Percentiles rank a stretch among this genome's conserved stretches.
phyloP scores from a whole-genome alignment of 1,140 invertebrate species.

The Hypothenemus hampei region DNA sequence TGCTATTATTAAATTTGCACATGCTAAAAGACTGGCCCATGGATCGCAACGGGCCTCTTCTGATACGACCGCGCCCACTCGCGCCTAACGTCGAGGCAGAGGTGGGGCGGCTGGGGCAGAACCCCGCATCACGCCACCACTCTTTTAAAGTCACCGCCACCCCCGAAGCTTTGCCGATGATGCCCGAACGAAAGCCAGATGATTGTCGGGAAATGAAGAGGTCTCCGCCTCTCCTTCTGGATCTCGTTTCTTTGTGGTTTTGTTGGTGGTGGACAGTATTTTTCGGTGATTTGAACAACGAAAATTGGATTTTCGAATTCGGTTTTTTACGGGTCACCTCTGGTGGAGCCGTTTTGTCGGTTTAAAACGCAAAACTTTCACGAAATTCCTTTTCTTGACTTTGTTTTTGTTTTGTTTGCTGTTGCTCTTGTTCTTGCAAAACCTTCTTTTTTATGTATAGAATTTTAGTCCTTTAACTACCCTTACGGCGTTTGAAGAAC shows the following conservation, averaged over 20 bases:
- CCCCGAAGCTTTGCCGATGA: constrained; percentile 40
- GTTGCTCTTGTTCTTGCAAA: too few species aligned
- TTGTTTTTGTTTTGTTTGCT: too few species aligned
- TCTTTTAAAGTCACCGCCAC: constrained; percentile 45
- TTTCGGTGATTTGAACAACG: constrained; percentile 20
- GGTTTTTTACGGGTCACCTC: constrained; percentile 9
- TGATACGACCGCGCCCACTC: constrained; percentile 30
- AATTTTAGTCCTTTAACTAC: not conserved
- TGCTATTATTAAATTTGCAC: constrained; percentile 45
- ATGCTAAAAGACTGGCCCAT: constrained; percentile 47
- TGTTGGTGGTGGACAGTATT: constrained; percentile 8
- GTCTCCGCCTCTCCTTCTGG: constrained; percentile 3
- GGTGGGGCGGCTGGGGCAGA: constrained; percentile 42
- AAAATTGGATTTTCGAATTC: constrained; percentile 23
- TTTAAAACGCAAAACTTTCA: not conserved
- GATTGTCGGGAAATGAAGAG: constrained; percentile 1
- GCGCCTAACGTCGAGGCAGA: constrained; percentile 16
- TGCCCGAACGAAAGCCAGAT: constrained; percentile 20
- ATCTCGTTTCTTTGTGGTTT: constrained; percentile 9
- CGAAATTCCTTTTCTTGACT: not conserved
- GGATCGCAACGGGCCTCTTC: constrained; percentile 35
- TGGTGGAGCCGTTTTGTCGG: constrained; percentile 31
- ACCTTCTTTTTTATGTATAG: not conserved
- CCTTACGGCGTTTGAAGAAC: constrained; percentile 3
- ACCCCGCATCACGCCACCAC: constrained; percentile 48